These are phyloP conservation scores for Montipora efflorescens DNA, from an alignment of 64 coral and sea anemone genomes.

Conservation along the genomic window DNA sequence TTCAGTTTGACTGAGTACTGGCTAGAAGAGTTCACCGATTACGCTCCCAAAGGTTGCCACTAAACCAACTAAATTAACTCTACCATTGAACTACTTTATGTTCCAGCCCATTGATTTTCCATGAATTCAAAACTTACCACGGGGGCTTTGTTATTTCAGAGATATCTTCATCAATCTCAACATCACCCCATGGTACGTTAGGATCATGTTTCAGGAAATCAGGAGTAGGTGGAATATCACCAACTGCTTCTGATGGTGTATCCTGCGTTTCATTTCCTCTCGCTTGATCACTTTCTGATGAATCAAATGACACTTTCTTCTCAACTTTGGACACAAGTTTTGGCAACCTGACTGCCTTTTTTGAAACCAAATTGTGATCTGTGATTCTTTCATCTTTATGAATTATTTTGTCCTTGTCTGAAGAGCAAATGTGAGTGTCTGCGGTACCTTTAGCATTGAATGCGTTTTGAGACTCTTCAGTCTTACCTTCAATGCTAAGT, in stretches of 20 bases:
- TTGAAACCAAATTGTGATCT: background rate
- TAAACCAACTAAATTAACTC: too few relatives aligned
- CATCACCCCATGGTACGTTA: background rate
- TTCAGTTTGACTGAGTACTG: too few relatives aligned
- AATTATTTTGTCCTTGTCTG: background rate
- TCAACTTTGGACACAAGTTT: conserved; percentile 6
- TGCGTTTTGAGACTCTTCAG: background rate
- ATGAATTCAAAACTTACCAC: background rate
- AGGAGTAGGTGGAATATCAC: conserved; percentile 19
- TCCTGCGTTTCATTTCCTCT: background rate
- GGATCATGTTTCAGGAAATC: conserved; percentile 13
- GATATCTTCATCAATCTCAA: background rate
- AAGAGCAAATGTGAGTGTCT: background rate
- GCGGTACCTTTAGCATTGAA: background rate
- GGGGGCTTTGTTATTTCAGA: background rate
- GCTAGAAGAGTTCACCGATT: too few relatives aligned
- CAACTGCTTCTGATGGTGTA: background rate
- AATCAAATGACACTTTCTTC: conserved; percentile 28
- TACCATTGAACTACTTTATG: too few relatives aligned
- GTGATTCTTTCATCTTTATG: background rate
- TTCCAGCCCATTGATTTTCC: background rate
- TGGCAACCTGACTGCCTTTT: background rate
- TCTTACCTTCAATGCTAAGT: background rate
- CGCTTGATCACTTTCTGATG: background rate
- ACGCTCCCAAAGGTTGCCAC: too few relatives aligned